Evolutionary conservation across 2,113 vertebrate genomes (phyloP).

Genomic region (Chionodraco myersi): DNA sequence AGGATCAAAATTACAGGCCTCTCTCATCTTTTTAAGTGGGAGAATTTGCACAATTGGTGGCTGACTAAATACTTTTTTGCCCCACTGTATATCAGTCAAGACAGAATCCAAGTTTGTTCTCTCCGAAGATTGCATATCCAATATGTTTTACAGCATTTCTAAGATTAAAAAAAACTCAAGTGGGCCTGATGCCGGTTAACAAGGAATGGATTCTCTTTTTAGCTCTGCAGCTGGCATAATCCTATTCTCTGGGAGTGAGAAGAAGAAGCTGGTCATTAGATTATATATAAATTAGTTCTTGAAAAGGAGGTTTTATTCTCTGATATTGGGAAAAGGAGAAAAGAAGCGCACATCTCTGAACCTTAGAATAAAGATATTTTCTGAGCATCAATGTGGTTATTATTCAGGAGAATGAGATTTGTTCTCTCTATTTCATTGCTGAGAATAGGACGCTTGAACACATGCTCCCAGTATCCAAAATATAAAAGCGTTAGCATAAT

Average conservation of each 20-base stretch:
- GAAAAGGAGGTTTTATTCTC: constrained; percentile 45
- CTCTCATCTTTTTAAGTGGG: no score
- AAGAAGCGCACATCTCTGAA: constrained; percentile 47
- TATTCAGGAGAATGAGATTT: constrained; percentile 55
- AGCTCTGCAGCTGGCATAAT: constrained; percentile 36
- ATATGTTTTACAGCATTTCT: constrained; percentile 39
- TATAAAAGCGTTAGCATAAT: constrained; percentile 82
- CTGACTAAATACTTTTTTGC: no score
- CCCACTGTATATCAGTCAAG: constrained; percentile 16
- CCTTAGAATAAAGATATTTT: constrained; percentile 58
- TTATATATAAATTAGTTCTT: constrained; percentile 61
- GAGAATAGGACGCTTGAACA: constrained; percentile 65
- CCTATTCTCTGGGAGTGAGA: constrained; percentile 14
- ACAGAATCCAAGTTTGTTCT: not conserved
- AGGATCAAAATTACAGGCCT: no score
- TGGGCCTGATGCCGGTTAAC: constrained; percentile 26
- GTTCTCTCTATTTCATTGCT: constrained; percentile 44
- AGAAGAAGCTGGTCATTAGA: constrained; percentile 50
- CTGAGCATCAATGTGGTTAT: constrained; percentile 58
- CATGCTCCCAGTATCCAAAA: constrained; percentile 67
- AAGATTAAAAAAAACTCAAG: constrained; percentile 46
- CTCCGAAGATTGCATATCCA: constrained; percentile 15
- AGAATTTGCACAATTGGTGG: no score
- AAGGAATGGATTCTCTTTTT: constrained; percentile 30
- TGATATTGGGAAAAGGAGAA: constrained; percentile 15